A percentile compares a stretch with the other conserved stretches of the same genome.
phyloP scores from a whole-genome alignment of 1,140 invertebrate species.

The Bombus affinis region DNA sequence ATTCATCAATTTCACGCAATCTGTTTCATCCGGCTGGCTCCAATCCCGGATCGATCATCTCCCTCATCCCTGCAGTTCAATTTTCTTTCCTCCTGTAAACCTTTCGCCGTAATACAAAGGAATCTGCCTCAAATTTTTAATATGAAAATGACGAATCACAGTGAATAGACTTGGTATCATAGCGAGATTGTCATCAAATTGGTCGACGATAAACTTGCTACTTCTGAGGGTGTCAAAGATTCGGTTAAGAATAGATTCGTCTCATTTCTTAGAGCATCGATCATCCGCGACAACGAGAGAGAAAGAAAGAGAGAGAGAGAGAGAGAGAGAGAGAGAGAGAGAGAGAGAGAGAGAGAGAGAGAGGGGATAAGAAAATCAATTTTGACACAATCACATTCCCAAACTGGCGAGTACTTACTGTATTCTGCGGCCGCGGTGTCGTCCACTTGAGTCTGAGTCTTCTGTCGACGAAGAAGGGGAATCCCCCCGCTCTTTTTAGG shows the following conservation, averaged over 20 bases:
- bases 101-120: too few species aligned
- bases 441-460: constrained; percentile 83
- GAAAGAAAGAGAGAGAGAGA: constrained; percentile 3
- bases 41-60: neutral
- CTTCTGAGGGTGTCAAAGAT: neutral
- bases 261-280: constrained; percentile 8
- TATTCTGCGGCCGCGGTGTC: constrained; percentile 74
- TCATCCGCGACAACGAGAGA: constrained; percentile 34
- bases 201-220: too few species aligned
- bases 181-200: too few species aligned
- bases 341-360: constrained; percentile 5
- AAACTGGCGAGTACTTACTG: constrained; percentile 74
- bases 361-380: neutral
- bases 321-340: too few species aligned
- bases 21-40: neutral
- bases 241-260: constrained; percentile 7
- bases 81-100: neutral
- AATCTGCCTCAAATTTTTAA: neutral
- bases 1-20: constrained; percentile 8
- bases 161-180: too few species aligned
- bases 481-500: constrained; percentile 90
- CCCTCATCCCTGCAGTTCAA: neutral
- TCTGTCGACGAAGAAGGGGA: constrained; percentile 92
- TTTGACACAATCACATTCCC: too few species aligned
- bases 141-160: neutral